A percentile compares a stretch with the other conserved stretches of the same genome.
Conservation (phyloP, 2,888 invertebrate species). For the Mythimna albipuncta region DNA sequence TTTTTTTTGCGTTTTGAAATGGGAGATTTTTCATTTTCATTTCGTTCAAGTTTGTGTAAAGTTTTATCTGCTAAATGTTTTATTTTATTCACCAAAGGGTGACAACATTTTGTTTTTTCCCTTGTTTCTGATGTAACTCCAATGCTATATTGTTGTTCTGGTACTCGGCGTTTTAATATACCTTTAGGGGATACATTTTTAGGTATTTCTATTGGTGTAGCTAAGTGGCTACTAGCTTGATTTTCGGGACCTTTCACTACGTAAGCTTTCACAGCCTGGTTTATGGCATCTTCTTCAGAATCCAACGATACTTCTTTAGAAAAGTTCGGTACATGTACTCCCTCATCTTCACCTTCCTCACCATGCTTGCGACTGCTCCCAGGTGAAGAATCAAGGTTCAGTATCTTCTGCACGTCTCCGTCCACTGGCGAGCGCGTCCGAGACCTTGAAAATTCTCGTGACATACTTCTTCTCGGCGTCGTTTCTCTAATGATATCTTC, state of each 20-base stretch:
- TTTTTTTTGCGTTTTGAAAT: slow-evolving; percentile 85
- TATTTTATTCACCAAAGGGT: slow-evolving; percentile 92
- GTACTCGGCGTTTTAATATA: slow-evolving; percentile 88
- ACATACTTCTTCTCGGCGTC: slow-evolving; percentile 87
- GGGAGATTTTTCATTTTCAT: slow-evolving; percentile 84
- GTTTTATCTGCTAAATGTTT: slow-evolving; percentile 92
- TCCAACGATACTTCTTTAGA: slow-evolving; percentile 87
- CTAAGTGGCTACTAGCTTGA: slow-evolving; percentile 75
- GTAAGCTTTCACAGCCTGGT: slow-evolving; percentile 70
- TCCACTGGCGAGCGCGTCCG: slow-evolving; percentile 85
- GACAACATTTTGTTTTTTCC: slow-evolving; percentile 90
- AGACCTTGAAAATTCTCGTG: slow-evolving; percentile 85
- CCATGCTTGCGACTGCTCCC: slow-evolving; percentile 88
- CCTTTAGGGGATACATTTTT: slow-evolving; percentile 88
- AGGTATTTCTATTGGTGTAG: slow-evolving; percentile 78
- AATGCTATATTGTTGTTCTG: slow-evolving; percentile 82
- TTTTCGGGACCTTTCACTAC: slow-evolving; percentile 80
- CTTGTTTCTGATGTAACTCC: slow-evolving; percentile 84
- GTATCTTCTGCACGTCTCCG: slow-evolving; percentile 81
- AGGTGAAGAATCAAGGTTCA: slow-evolving; percentile 87
- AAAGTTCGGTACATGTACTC: slow-evolving; percentile 87
- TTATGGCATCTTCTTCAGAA: slow-evolving; percentile 84
- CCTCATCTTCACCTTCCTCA: slow-evolving; percentile 86
- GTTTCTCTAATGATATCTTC: slow-evolving; percentile 88
- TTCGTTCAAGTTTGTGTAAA: slow-evolving; percentile 88